Evolutionary conservation across 2,113 vertebrate species (phyloP), one percentile per base, ranked within the genome.

Genomic region (Jacana jacana): DNA sequence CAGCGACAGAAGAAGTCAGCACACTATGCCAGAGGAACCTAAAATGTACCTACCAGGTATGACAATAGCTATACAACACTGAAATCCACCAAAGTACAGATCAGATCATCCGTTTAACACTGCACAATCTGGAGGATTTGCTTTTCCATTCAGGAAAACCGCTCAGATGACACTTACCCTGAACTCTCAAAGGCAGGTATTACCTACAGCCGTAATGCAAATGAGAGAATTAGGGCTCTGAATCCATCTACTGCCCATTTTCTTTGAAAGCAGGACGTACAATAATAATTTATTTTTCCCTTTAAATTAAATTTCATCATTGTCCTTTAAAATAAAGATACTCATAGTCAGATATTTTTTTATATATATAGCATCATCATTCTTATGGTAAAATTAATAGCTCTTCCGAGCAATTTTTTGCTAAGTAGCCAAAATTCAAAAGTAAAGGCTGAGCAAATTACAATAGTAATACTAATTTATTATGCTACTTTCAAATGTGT

Each of bases 231-330:
- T 8, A 80, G 6, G 12, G 40, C 60, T 78, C 55, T 83, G 69
- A 51, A 86, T 66, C 64, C 54, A 69, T 18, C 60, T 54, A 28
- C 8, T 83, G 42, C 66, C 37, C 17, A 10, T 63, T 66, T 90
- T 49, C 51, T 73, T 71, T 1, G 1, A 95, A 97, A 96, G 55
- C 51, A 75, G 58, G 86, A 94, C 25, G 52, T 83, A 79, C 51
- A 71, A 82, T 63, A 48, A 60, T 69, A 94, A 69, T 63, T 90
- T 77, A 65, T 88, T 93, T 94, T 79, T 40, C 64, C 88, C 71
- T 73, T 81, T 49, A 88, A 97, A 95, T 90, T 93, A 86, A 93
- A 91, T 91, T 70, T 52, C 33, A 86, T 81, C 86, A 90, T 61
- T 88, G 84, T 91, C 93, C 88, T 94, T 73, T 93, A 91, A 93